Evolutionary conservation across 2,888 invertebrate species (phyloP).

Genomic region (Oxytorus armatus): DNA sequence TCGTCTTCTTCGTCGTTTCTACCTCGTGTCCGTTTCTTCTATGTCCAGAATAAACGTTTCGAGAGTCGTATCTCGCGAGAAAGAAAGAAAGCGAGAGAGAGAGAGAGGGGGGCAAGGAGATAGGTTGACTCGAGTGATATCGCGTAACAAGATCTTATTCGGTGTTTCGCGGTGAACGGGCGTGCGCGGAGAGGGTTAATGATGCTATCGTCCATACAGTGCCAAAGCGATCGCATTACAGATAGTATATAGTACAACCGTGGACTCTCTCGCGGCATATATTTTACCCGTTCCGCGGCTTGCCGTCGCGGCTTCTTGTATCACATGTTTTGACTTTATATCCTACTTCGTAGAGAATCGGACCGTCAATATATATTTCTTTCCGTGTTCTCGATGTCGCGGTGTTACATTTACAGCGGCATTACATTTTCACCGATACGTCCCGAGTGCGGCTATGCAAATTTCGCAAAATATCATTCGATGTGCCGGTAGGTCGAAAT

Average conservation of each 20-base stretch:
- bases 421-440: too few species aligned
- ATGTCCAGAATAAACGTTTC: conserved; percentile 16
- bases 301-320: conserved; percentile 11
- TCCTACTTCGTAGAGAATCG: not conserved
- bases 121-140: conserved; percentile 78
- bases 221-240: conserved; percentile 84
- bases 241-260: conserved; percentile 77
- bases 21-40: conserved; percentile 16
- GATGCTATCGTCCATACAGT: conserved; percentile 84
- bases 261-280: conserved; percentile 69
- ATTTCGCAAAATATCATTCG: too few species aligned
- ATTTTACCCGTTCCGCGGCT: conserved; percentile 41
- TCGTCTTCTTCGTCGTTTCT: conserved; percentile 18
- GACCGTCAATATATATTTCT: conserved; percentile 17
- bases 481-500: too few species aligned
- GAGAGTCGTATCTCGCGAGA: conserved; percentile 18
- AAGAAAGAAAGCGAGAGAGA: conserved; percentile 37
- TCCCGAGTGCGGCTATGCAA: not conserved
- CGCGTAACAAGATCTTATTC: conserved; percentile 84
- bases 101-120: conserved; percentile 57
- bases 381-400: not conserved
- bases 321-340: conserved; percentile 44
- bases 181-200: conserved; percentile 80
- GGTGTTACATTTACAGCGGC: too few species aligned
- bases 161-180: conserved; percentile 74